A percentile compares a stretch with the other conserved stretches of the same genome.
Evolutionary conservation across 2,888 invertebrate species (phyloP).

Genomic region (Dinocampus coccinellae): DNA sequence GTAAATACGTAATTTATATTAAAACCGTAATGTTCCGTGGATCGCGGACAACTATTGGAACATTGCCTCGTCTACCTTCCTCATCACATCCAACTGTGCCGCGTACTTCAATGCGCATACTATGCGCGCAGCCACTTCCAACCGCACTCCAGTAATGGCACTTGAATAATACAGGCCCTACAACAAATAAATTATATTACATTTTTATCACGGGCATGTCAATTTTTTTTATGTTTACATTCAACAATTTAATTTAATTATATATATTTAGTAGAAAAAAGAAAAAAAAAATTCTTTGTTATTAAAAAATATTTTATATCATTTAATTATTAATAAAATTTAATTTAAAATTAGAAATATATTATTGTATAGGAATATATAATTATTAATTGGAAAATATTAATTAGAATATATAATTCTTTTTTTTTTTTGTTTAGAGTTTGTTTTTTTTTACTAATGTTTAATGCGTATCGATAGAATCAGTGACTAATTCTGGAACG

Average conservation of each 20-base stretch:
- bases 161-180: not conserved
- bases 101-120: slow-evolving; percentile 33
- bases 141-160: not conserved
- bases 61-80: slow-evolving; percentile 35
- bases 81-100: slow-evolving; percentile 24
- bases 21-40: slow-evolving; percentile 40
- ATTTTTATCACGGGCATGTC: too few species aligned
- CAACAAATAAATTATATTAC: not conserved
- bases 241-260: too few species aligned
- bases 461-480: not conserved
- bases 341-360: too few species aligned
- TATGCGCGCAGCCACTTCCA: slow-evolving; percentile 40
- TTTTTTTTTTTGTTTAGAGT: not conserved
- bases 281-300: too few species aligned
- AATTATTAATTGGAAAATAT: too few species aligned
- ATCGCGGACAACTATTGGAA: slow-evolving; percentile 48
- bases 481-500: slow-evolving; percentile 24
- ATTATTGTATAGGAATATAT: too few species aligned
- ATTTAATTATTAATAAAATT: too few species aligned
- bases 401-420: not conserved
- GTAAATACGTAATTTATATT: not conserved
- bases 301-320: too few species aligned
- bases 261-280: too few species aligned
- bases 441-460: not conserved
- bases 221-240: too few species aligned